Conservation (phyloP, 2,888 invertebrate species). For the Cryptophagus acutangulus region DNA sequence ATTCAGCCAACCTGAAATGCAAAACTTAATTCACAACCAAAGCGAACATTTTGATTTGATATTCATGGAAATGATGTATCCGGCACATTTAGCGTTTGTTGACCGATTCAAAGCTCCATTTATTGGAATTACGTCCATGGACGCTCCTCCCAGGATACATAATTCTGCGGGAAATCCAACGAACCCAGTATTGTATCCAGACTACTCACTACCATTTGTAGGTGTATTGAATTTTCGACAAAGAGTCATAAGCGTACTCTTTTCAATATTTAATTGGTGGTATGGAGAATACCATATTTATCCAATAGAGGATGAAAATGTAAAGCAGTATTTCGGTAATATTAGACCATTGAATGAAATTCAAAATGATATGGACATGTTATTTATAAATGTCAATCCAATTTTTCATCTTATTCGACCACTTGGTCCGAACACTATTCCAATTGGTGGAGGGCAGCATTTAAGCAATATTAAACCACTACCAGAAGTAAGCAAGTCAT, state of each 20-base stretch:
- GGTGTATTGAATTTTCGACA: slow-evolving; percentile 12
- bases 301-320: slow-evolving; percentile 22
- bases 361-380: slow-evolving; percentile 29
- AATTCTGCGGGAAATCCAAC: slow-evolving; percentile 30
- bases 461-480: slow-evolving; percentile 26
- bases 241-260: slow-evolving; percentile 12
- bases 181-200: slow-evolving; percentile 36
- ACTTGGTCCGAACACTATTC: slow-evolving; percentile 34
- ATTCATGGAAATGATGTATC: slow-evolving; percentile 18
- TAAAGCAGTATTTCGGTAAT: slow-evolving; percentile 29
- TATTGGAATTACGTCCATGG: slow-evolving; percentile 33
- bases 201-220: slow-evolving; percentile 24
- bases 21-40: slow-evolving; percentile 13
- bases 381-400: slow-evolving; percentile 38
- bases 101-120: slow-evolving; percentile 34
- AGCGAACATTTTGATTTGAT: slow-evolving; percentile 12
- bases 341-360: slow-evolving; percentile 28
- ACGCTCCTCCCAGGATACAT: slow-evolving; percentile 23
- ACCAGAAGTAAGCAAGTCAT: slow-evolving; percentile 28
- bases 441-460: slow-evolving; percentile 36
- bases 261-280: slow-evolving; percentile 3
- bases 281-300: slow-evolving; percentile 12
- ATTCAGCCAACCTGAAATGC: slow-evolving; percentile 13
- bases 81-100: slow-evolving; percentile 29
- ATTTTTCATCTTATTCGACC: slow-evolving; percentile 34